These are phyloP conservation scores for Vombatus ursinus DNA, from an alignment of 2,113 vertebrate genomes.

Conservation along the genomic window DNA sequence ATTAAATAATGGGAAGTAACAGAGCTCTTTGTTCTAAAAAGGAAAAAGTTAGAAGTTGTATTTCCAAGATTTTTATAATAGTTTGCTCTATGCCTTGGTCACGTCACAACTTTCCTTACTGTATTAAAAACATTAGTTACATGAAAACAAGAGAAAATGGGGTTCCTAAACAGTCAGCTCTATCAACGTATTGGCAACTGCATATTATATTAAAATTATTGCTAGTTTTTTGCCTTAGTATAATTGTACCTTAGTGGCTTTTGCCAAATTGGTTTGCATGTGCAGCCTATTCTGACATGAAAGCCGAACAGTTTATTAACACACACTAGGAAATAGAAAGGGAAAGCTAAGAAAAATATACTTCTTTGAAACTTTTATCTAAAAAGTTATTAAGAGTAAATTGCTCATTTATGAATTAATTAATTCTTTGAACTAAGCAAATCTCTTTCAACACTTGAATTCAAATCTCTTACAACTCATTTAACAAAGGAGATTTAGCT, in stretches of 20 bases:
- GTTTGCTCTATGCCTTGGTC: background rate
- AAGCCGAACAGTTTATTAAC: constrained; percentile 29
- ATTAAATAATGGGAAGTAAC: background rate
- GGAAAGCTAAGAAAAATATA: constrained; percentile 2
- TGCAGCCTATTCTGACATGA: constrained; percentile 21
- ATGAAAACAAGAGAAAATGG: background rate
- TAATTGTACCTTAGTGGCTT: background rate
- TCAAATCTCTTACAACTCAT: constrained; percentile 9
- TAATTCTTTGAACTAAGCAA: constrained; percentile 28
- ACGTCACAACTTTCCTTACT: background rate
- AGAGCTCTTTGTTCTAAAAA: background rate
- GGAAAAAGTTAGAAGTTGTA: background rate
- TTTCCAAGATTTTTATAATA: background rate
- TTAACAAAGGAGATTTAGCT: constrained; percentile 12
- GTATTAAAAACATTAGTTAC: background rate
- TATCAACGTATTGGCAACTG: background rate
- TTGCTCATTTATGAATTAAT: background rate
- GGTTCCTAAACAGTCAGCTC: background rate
- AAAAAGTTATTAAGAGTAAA: constrained; percentile 16
- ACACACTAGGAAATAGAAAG: constrained; percentile 18
- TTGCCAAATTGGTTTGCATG: background rate
- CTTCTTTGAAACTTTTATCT: constrained; percentile 5
- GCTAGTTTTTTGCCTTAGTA: background rate
- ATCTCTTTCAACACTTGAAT: constrained; percentile 14
- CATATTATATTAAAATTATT: constrained; percentile 31